Percentiles rank a stretch among this genome's conserved stretches.
Evolutionary conservation across 2,113 vertebrate species (phyloP).

Genomic region (Perca schrenkii): DNA sequence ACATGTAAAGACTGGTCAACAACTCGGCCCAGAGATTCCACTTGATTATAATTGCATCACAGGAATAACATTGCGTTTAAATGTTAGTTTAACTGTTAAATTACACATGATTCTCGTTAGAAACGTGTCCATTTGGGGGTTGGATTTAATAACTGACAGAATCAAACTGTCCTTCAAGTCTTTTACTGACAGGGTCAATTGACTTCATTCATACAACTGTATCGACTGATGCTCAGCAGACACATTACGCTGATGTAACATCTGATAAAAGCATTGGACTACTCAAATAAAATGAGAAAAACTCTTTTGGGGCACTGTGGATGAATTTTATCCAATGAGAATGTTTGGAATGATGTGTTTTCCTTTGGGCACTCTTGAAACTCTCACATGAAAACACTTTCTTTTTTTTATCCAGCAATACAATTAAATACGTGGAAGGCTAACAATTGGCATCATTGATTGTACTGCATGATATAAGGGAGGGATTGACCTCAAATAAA

Average conservation of each 20-base stretch:
- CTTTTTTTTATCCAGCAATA: background rate
- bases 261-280: background rate
- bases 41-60: background rate
- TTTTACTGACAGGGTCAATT: background rate
- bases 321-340: background rate
- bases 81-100: background rate
- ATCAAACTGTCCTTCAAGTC: background rate
- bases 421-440: constrained; percentile 21
- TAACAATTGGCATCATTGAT: constrained; percentile 9
- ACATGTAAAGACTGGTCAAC: background rate
- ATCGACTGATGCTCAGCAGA: background rate
- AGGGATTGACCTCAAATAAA: constrained; percentile 13
- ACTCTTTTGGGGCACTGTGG: background rate
- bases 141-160: constrained; percentile 5
- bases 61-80: background rate
- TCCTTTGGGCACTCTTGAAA: background rate
- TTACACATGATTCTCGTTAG: background rate
- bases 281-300: constrained; percentile 7
- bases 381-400: background rate
- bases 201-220: background rate
- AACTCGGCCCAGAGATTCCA: background rate
- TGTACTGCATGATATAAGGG: constrained; percentile 25
- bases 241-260: background rate
- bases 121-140: background rate
- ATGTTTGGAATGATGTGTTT: constrained; percentile 27